Percentiles rank a stretch among this genome's conserved stretches.
phyloP scores from a whole-genome alignment of 2,797 vertebrate species.

The Odontamblyopus rebecca region DNA sequence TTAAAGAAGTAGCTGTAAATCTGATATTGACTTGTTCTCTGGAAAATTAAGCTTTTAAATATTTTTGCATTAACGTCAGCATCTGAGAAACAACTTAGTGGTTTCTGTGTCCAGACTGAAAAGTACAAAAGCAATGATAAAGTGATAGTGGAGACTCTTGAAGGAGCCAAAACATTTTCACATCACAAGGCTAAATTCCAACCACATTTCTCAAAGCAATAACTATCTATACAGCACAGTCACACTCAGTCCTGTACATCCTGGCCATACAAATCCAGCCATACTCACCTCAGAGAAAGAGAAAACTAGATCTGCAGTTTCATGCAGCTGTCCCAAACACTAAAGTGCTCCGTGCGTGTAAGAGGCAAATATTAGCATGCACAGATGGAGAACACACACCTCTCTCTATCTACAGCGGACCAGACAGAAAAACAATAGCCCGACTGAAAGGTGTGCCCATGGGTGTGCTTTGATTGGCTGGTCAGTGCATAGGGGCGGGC shows the following conservation, averaged over 20 bases:
- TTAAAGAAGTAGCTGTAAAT: constrained; percentile 15
- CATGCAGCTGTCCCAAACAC: constrained; percentile 34
- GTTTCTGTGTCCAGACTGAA: constrained; percentile 24
- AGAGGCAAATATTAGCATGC: constrained; percentile 27
- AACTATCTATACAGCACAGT: constrained; percentile 1
- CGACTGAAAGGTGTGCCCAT: constrained; percentile 77
- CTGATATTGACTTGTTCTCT: constrained; percentile 15
- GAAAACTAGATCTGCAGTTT: constrained; percentile 31
- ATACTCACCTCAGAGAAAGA: constrained; percentile 71
- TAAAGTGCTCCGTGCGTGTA: constrained; percentile 15
- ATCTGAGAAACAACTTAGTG: constrained; percentile 23
- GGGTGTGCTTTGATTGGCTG: constrained; percentile 66
- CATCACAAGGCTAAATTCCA: constrained; percentile 43
- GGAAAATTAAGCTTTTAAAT: constrained; percentile 8
- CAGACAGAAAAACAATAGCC: constrained; percentile 64
- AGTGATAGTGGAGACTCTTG: constrained; percentile 33
- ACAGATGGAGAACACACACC: constrained; percentile 61
- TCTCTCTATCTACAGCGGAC: constrained; percentile 64
- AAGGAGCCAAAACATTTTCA: constrained; percentile 49
- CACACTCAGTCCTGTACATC: background rate
- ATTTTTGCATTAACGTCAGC: constrained; percentile 25
- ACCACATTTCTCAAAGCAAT: constrained; percentile 21
- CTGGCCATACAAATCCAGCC: constrained; percentile 27
- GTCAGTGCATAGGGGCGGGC: constrained; percentile 55
- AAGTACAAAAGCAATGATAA: constrained; percentile 41